phyloP scores from a whole-genome alignment of 2,797 vertebrate species.

The Acridotheres tristis region DNA sequence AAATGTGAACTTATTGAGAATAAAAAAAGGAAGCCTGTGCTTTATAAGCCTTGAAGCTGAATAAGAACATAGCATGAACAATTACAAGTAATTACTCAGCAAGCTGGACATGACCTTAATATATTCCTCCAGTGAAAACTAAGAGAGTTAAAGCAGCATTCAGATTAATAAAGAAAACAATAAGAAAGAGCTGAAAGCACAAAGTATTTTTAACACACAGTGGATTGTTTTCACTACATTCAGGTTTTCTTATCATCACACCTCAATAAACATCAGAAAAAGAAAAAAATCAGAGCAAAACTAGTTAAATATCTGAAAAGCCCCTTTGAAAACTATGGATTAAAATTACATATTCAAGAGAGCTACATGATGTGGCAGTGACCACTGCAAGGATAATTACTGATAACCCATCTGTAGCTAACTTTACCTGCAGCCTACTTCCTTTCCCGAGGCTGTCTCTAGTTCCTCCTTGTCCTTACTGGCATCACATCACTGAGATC shows the following conservation, averaged over 20 bases:
- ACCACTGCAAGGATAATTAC: neutral
- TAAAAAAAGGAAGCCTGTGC: neutral
- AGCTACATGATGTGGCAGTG: neutral
- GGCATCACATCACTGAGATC: neutral
- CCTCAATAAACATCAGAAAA: neutral
- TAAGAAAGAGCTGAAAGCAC: neutral
- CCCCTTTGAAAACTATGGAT: neutral
- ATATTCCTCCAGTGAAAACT: neutral
- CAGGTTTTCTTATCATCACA: neutral
- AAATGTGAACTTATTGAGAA: neutral
- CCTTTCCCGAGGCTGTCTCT: neutral
- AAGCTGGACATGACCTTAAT: neutral
- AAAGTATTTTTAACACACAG: neutral
- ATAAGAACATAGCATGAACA: neutral
- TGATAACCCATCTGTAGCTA: slow-evolving; percentile 1
- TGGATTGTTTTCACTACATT: neutral
- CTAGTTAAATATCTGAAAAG: neutral
- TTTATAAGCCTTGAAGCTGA: neutral
- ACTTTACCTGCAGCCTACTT: neutral
- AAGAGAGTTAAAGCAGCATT: neutral
- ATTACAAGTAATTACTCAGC: neutral
- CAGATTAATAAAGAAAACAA: neutral
- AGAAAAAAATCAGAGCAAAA: neutral
- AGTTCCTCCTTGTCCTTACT: neutral
- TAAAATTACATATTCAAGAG: neutral